Base-by-base conservation (phyloP, 2,113 vertebrate genomes). In the Anarhynchus alexandrinus region DNA sequence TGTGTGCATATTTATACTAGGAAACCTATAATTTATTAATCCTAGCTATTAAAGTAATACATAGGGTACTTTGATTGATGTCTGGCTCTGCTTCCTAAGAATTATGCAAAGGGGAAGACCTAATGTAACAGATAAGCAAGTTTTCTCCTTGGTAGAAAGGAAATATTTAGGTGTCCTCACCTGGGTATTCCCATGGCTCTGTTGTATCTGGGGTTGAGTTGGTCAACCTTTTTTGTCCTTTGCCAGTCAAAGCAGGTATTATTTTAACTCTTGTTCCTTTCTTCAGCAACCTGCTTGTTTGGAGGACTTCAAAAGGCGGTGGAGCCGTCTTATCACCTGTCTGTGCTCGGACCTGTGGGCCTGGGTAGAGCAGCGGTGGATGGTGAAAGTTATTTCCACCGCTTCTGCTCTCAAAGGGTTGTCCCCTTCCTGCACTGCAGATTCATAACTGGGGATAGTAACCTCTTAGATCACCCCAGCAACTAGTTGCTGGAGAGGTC, bases 11-110 rank as follows among this genome's bases (percentile, higher is more conserved):
- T 94, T 93, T 94, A 78, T 93, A 72, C 52, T 20, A 61, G 49
- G 55, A 96, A 95, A 94, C 83, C 80, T 94, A 36, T 92, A 95
- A 96, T 96, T 95, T 96, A 84, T 92, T 95, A 96, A 91, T 95
- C 62, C 90, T 89, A 92, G 73, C 65, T 82, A 89, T 96, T 96
- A 96, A 94, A 72, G 81, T 92, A 94, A 80, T 64, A 71, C 57
- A 67, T 91, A 80, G 86, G 65, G 49, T 89, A 89, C 61, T 84
- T 86, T 96, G 92, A 93, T 72, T 93, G 94, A 93, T 5, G 2
- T 51, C 45, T 95, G 34, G 70, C 88, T 90, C 54, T 85, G 57
- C 57, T 94, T 94, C 61, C 45, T 38, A 71, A 91, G 69, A 94
- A 91, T 86, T 91, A 86, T 40, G 77, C 40, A 40, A 82, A 87